These are phyloP conservation scores for Brachionus rotundiformis DNA, from an alignment of 1,140 invertebrate species.

Conservation along the genomic window DNA sequence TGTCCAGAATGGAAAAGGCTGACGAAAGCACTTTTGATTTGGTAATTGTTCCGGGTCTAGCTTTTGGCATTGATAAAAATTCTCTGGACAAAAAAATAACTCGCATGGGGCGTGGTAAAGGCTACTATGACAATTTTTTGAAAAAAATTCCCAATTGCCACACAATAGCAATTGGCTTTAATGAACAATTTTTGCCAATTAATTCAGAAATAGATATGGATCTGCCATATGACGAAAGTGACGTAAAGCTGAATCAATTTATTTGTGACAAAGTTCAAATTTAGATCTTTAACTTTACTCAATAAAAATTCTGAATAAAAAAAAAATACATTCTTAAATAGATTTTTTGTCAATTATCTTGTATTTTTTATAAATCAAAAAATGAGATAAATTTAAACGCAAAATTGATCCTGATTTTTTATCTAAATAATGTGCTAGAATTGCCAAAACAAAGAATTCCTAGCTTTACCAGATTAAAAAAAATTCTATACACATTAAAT, in stretches of 20 bases:
- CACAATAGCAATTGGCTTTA: slow-evolving; percentile 35
- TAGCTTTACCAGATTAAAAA: no score
- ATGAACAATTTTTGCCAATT: slow-evolving; percentile 37
- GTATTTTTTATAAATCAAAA: no score
- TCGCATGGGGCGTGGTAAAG: slow-evolving; percentile 40
- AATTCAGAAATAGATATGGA: background rate
- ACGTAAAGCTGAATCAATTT: slow-evolving; percentile 29
- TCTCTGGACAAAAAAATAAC: background rate
- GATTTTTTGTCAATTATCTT: no score
- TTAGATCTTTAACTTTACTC: background rate
- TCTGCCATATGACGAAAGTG: background rate
- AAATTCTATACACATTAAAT: no score
- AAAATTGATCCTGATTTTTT: no score
- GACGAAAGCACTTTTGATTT: slow-evolving; percentile 9
- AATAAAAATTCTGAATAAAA: background rate
- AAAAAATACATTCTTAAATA: no score
- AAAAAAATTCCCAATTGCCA: slow-evolving; percentile 43
- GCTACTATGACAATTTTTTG: slow-evolving; percentile 48
- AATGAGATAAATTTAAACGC: no score
- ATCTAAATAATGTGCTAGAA: no score
- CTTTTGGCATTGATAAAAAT: slow-evolving; percentile 11
- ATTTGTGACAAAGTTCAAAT: slow-evolving; percentile 29
- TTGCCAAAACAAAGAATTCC: no score
- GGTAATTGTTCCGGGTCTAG: slow-evolving; percentile 43
- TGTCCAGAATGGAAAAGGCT: background rate